Conservation (phyloP, 2,113 vertebrate species). For the Lophotis ruficrista region DNA sequence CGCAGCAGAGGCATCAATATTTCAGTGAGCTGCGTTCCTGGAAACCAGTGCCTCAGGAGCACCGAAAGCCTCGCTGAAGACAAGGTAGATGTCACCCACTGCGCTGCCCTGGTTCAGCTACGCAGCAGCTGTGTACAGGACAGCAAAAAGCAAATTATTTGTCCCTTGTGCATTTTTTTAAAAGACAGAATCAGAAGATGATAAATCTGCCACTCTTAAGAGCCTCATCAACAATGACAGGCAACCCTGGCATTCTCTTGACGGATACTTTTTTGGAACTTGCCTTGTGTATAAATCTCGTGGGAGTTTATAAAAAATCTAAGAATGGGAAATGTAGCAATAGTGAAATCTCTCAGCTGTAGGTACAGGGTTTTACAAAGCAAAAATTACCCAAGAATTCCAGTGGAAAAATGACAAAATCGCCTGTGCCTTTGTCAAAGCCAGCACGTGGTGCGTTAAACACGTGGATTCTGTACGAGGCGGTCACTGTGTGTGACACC, state of each 20-base stretch:
- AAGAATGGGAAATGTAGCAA: not conserved
- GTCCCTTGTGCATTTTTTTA: no score
- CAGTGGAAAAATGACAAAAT: not conserved
- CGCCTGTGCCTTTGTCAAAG: not conserved
- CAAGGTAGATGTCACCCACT: not conserved
- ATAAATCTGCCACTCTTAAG: no score
- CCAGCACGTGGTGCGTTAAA: no score
- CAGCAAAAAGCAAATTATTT: no score
- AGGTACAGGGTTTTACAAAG: not conserved
- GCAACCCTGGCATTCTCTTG: not conserved
- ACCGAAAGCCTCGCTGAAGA: not conserved
- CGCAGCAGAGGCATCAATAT: not conserved
- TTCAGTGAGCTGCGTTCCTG: not conserved
- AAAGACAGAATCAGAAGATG: no score
- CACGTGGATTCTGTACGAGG: not conserved
- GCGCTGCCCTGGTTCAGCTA: not conserved
- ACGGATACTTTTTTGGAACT: not conserved
- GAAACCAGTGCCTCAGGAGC: not conserved
- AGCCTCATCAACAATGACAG: not conserved
- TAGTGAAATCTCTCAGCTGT: not conserved
- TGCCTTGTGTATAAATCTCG: not conserved
- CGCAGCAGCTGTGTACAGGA: no score
- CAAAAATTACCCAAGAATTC: not conserved
- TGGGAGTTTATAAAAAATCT: not conserved
- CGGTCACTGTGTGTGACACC: not conserved